Percentiles rank a stretch among this genome's conserved stretches.
Conservation (phyloP, 2,113 vertebrate species). For the Mesitornis unicolor region DNA sequence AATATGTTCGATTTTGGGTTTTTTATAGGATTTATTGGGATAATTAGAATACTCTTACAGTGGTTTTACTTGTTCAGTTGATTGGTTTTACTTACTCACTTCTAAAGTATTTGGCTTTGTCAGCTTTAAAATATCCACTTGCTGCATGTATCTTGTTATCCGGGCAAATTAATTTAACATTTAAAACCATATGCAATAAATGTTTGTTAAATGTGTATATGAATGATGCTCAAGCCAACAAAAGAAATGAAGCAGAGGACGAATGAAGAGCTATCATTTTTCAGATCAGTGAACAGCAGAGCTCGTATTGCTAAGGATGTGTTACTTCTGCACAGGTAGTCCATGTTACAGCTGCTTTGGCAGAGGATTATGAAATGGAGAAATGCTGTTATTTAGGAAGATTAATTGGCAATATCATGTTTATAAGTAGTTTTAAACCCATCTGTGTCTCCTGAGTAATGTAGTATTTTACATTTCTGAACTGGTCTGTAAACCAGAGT, state of each 20-base stretch:
- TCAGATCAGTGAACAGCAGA: background rate
- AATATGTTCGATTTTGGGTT: too few relatives aligned
- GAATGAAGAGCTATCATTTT: background rate
- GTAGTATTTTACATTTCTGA: background rate
- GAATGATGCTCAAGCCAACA: background rate
- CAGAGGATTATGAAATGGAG: background rate
- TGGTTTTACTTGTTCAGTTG: background rate
- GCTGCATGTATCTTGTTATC: background rate
- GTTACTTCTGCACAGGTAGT: background rate
- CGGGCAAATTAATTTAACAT: background rate
- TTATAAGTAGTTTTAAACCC: background rate
- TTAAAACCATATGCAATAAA: background rate
- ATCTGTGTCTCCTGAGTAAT: background rate
- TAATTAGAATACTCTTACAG: background rate
- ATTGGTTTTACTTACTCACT: background rate
- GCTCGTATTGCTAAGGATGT: background rate
- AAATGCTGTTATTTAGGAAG: background rate
- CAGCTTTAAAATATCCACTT: background rate
- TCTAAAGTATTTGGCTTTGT: background rate
- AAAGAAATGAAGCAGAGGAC: conserved; percentile 1
- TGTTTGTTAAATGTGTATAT: background rate
- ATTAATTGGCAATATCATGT: background rate
- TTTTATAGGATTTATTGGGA: too few relatives aligned
- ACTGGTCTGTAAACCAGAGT: background rate
- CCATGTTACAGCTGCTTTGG: background rate